Conservation (phyloP, 92 coral and sea anemone genomes). For the Porites divaricata region DNA sequence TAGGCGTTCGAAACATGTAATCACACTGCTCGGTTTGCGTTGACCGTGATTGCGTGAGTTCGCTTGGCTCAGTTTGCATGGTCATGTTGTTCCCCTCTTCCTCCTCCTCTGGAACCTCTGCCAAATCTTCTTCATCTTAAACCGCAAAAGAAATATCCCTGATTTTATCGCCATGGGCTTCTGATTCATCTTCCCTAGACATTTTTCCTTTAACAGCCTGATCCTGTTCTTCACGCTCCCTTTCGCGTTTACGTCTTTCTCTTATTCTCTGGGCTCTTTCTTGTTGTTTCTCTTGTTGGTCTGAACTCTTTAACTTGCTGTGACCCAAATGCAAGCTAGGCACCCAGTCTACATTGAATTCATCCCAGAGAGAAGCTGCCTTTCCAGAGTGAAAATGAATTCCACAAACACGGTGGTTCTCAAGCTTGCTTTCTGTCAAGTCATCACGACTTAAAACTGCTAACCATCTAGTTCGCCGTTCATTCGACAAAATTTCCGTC, state of each 20-base stretch:
- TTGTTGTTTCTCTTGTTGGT: too few species aligned
- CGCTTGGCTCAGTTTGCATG: neutral
- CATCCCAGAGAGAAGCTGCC: conserved; percentile 38
- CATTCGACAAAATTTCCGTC: too few species aligned
- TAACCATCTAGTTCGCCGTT: conserved; percentile 41
- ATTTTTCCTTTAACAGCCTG: too few species aligned
- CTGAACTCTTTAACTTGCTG: conserved; percentile 2
- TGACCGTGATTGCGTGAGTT: neutral
- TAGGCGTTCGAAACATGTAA: conserved; percentile 46
- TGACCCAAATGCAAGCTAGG: conserved; percentile 40
- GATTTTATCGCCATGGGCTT: too few species aligned
- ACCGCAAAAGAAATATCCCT: too few species aligned
- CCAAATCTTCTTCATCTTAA: too few species aligned
- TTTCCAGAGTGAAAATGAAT: conserved; percentile 32
- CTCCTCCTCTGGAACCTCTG: too few species aligned
- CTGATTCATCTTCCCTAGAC: too few species aligned
- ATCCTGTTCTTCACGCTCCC: too few species aligned
- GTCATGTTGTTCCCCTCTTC: neutral
- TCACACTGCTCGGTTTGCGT: conserved; percentile 49
- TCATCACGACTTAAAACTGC: conserved; percentile 47
- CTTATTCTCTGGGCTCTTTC: too few species aligned
- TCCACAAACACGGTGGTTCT: conserved; percentile 25
- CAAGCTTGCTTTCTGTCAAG: conserved; percentile 36
- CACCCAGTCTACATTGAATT: conserved; percentile 42
- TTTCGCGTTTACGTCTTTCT: too few species aligned